Evolutionary conservation across 1,140 invertebrate genomes (phyloP).

Genomic region (Philopotamus ludificatus): DNA sequence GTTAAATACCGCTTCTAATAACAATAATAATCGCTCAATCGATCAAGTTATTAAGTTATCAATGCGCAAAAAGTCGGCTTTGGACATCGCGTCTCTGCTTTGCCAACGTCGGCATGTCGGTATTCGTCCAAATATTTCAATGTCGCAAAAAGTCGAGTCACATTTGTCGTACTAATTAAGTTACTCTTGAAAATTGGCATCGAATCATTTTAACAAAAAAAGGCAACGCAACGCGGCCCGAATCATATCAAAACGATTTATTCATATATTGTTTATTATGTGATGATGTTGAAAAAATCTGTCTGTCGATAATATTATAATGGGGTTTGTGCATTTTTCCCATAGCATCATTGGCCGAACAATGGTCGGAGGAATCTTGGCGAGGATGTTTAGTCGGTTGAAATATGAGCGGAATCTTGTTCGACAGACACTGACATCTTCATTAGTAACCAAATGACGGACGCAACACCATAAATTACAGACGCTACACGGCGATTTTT

Average conservation of each 20-base stretch:
- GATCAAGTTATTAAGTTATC: no score
- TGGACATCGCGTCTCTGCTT: background rate
- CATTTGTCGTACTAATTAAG: conserved; percentile 24
- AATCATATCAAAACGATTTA: background rate
- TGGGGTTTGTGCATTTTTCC: background rate
- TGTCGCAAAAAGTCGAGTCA: conserved; percentile 2
- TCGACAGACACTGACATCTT: conserved; percentile 21
- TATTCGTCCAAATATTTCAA: conserved; percentile 7
- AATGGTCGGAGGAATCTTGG: conserved; percentile 18
- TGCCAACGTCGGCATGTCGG: background rate
- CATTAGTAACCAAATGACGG: conserved; percentile 31
- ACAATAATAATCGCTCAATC: no score
- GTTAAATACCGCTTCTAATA: no score
- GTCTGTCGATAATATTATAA: background rate
- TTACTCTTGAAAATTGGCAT: conserved; percentile 14
- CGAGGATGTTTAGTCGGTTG: conserved; percentile 15
- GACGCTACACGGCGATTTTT: no score
- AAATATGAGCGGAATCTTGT: conserved; percentile 22
- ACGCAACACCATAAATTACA: conserved; percentile 20
- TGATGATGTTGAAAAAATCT: no score
- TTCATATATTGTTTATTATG: no score
- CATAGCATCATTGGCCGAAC: background rate
- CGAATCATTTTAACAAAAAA: no score
- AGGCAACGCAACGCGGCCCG: no score
- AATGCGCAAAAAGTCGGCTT: background rate